A percentile compares a stretch with the other conserved stretches of the same genome.
These are phyloP conservation scores for Pyrrhura leucotis DNA, from an alignment of 2,797 vertebrate species.

Conservation along the genomic window DNA sequence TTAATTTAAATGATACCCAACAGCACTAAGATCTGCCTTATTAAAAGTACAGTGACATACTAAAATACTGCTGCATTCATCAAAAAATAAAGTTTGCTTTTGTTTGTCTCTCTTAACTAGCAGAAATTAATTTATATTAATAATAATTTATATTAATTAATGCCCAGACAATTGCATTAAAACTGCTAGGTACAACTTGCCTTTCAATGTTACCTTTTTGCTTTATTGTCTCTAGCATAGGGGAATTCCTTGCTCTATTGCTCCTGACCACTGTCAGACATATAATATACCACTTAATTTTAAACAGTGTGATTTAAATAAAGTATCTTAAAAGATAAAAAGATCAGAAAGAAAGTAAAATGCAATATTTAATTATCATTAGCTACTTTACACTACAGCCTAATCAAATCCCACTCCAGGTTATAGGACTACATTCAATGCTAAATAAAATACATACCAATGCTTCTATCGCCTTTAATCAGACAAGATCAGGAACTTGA, in stretches of 20 bases:
- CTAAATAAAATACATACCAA: not conserved
- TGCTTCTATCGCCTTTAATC: not conserved
- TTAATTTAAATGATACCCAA: constrained; percentile 4
- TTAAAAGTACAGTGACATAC: not conserved
- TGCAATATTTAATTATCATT: not conserved
- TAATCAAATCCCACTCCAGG: not conserved
- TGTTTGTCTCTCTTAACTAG: not conserved
- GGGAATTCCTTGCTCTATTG: not conserved
- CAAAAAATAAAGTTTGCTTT: not conserved
- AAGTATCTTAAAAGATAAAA: not conserved
- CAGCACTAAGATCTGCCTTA: not conserved
- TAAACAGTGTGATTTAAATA: not conserved
- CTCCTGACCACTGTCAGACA: not conserved
- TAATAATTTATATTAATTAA: not conserved
- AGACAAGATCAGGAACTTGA: not conserved
- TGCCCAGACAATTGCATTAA: not conserved
- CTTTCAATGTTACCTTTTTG: not conserved
- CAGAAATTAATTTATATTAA: not conserved
- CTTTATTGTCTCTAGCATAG: not conserved
- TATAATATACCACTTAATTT: not conserved
- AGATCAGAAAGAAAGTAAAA: not conserved
- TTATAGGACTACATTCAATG: not conserved
- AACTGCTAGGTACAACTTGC: not conserved
- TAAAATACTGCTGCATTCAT: not conserved
- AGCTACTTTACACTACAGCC: not conserved